phyloP scores from a whole-genome alignment of 1,140 invertebrate species.

The Sycophaga agraensis region DNA sequence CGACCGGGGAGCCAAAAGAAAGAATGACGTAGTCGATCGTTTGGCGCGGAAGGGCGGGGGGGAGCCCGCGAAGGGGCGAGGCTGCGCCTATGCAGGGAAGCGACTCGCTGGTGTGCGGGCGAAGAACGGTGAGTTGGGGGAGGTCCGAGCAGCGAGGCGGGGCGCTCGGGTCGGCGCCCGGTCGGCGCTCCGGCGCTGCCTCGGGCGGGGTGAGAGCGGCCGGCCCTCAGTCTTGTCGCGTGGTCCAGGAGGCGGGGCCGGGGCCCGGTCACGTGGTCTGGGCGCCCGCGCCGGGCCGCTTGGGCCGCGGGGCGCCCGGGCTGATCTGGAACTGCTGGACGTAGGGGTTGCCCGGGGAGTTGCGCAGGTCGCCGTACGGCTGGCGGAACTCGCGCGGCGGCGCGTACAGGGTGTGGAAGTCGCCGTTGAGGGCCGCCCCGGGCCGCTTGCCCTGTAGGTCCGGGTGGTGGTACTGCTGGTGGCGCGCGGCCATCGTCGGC shows the following conservation, averaged over 20 bases:
- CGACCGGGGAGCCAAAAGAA: too few species aligned
- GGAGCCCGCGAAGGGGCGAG: too few species aligned
- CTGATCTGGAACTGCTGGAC: conserved; percentile 51
- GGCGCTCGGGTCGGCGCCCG: too few species aligned
- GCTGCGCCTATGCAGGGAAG: too few species aligned
- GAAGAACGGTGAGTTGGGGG: too few species aligned
- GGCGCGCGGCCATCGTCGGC: conserved; percentile 37
- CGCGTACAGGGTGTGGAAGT: conserved; percentile 45
- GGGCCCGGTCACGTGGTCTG: conserved; percentile 54
- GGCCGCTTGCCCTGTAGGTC: conserved; percentile 25
- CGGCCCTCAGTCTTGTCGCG: too few species aligned
- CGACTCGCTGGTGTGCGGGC: too few species aligned
- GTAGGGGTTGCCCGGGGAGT: conserved; percentile 40
- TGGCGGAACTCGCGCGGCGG: conserved; percentile 41
- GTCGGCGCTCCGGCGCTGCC: too few species aligned
- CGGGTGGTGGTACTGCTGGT: conserved; percentile 32
- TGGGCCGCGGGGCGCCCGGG: conserved; percentile 39
- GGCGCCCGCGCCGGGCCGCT: conserved; percentile 39
- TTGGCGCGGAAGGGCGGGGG: too few species aligned
- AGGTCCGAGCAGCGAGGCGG: too few species aligned
- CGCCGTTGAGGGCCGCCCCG: conserved; percentile 41
- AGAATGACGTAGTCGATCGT: too few species aligned
- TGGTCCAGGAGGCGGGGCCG: conserved; percentile 32
- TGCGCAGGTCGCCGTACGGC: conserved; percentile 30
- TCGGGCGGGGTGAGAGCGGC: too few species aligned